These are phyloP conservation scores for Plemyria rubiginata DNA, from an alignment of 2,888 invertebrate species.

Conservation along the genomic window DNA sequence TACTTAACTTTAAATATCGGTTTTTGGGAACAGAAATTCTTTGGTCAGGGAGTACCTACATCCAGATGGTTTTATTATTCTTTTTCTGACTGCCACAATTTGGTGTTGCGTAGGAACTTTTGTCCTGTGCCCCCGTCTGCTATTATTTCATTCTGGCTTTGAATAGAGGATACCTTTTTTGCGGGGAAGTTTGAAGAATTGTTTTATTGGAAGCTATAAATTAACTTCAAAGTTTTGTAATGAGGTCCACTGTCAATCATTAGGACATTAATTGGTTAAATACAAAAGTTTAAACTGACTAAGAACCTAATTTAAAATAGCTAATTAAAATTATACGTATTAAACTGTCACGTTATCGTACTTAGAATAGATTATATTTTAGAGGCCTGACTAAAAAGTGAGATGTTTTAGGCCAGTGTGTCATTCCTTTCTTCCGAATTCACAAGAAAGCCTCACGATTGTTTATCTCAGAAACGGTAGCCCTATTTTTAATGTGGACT, in stretches of 20 bases:
- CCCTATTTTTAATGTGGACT: too few species aligned
- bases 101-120: constrained; percentile 76
- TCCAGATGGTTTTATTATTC: constrained; percentile 77
- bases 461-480: too few species aligned
- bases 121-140: constrained; percentile 74
- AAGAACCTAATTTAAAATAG: constrained; percentile 15
- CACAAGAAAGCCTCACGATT: too few species aligned
- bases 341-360: neutral
- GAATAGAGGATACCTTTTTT: constrained; percentile 74
- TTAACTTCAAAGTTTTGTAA: constrained; percentile 59
- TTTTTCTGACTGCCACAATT: constrained; percentile 62
- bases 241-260: constrained; percentile 55
- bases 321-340: constrained; percentile 10
- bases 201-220: constrained; percentile 80
- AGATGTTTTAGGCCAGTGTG: too few species aligned
- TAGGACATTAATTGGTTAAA: constrained; percentile 61
- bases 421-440: too few species aligned
- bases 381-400: neutral
- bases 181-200: constrained; percentile 78
- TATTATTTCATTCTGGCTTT: constrained; percentile 77
- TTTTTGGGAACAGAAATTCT: constrained; percentile 76
- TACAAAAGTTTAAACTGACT: constrained; percentile 39
- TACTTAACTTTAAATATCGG: constrained; percentile 79
- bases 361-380: too few species aligned
- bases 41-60: constrained; percentile 56